These are phyloP conservation scores for Eutolmus rufibarbis DNA, from an alignment of 2,888 invertebrate species.

Conservation along the genomic window DNA sequence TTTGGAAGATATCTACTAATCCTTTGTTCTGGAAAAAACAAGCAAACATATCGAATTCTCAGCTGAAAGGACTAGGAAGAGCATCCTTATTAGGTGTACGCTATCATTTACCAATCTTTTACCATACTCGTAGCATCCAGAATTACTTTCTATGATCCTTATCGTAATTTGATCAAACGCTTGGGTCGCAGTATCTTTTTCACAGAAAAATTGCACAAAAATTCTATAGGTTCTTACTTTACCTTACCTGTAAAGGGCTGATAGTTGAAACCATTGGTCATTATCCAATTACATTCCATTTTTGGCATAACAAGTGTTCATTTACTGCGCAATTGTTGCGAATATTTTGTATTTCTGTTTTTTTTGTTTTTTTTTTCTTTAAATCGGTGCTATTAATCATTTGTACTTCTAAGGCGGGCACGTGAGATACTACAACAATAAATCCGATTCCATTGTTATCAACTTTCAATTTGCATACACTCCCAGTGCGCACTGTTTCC, in stretches of 20 bases:
- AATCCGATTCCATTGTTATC: constrained; percentile 10
- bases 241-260: neutral
- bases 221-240: neutral
- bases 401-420: neutral
- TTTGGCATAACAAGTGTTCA: neutral
- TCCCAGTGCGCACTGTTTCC: neutral
- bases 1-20: constrained; percentile 41
- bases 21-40: constrained; percentile 37
- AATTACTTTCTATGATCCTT: neutral
- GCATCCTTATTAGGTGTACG: constrained; percentile 7
- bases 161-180: neutral
- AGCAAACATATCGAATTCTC: constrained; percentile 18
- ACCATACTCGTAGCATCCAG: neutral
- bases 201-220: neutral
- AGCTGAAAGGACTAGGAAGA: neutral
- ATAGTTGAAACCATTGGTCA: neutral
- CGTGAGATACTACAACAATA: neutral
- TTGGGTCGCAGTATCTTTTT: neutral
- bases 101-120: constrained; percentile 5
- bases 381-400: neutral
- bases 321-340: neutral
- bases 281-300: neutral
- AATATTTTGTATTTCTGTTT: neutral
- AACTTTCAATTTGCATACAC: constrained; percentile 33
- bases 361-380: neutral